Evolutionary conservation across 2,888 invertebrate species (phyloP).

Genomic region (Proisotoma minuta): DNA sequence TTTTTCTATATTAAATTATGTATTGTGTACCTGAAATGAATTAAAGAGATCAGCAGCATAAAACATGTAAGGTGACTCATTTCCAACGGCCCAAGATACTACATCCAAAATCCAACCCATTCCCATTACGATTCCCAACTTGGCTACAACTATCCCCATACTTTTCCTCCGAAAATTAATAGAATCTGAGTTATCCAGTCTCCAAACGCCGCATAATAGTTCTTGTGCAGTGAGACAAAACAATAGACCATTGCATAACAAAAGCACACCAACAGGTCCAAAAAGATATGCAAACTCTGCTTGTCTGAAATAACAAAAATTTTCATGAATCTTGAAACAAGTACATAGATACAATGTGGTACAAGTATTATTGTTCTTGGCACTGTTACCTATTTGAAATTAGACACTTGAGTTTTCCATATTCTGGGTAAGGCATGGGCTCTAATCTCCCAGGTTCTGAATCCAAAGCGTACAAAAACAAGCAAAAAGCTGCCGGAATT

Average conservation of each 20-base stretch:
- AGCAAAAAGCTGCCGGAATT: constrained; percentile 44
- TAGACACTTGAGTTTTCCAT: constrained; percentile 41
- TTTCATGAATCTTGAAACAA: too few relatives aligned
- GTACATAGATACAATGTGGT: too few relatives aligned
- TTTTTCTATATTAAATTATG: neutral
- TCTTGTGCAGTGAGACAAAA: constrained; percentile 46
- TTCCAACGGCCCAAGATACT: constrained; percentile 40
- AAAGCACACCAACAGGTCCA: constrained; percentile 44
- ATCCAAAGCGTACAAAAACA: constrained; percentile 42
- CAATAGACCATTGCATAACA: constrained; percentile 43
- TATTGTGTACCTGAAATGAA: constrained; percentile 37
- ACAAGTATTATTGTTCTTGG: neutral
- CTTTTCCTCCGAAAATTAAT: constrained; percentile 44
- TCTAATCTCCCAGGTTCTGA: constrained; percentile 30
- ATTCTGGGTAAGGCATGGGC: constrained; percentile 43
- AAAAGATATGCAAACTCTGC: constrained; percentile 45
- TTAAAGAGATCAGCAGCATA: constrained; percentile 44
- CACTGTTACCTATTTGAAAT: constrained; percentile 44
- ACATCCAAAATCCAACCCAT: constrained; percentile 47
- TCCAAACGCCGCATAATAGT: constrained; percentile 45
- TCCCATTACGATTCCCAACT: constrained; percentile 46
- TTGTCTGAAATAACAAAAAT: constrained; percentile 29
- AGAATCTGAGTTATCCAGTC: constrained; percentile 45
- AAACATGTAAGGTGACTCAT: constrained; percentile 37
- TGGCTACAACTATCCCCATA: constrained; percentile 46